A percentile compares a stretch with the other conserved stretches of the same genome.
Evolutionary conservation across 2,888 invertebrate genomes (phyloP).

Genomic region (Gonocerus acuteangulatus): DNA sequence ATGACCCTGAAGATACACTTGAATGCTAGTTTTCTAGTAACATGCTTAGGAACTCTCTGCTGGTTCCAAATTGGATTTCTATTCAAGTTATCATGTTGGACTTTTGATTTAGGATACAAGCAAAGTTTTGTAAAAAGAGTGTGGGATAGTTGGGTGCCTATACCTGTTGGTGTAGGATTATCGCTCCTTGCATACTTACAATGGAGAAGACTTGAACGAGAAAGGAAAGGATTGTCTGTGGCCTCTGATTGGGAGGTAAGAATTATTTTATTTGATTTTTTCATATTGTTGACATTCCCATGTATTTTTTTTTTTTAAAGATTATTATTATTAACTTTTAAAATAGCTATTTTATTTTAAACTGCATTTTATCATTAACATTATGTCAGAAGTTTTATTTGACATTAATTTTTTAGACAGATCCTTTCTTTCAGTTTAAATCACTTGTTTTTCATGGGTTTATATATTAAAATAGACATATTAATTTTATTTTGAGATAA

Average conservation of each 20-base stretch:
- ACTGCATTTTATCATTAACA: no score
- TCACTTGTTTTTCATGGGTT: no score
- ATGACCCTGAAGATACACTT: conserved; percentile 4
- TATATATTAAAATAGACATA: no score
- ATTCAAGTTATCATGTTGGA: conserved; percentile 14
- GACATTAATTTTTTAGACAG: no score
- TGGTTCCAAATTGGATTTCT: conserved; percentile 21
- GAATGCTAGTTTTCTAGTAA: conserved; percentile 14
- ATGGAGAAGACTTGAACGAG: conserved; percentile 36
- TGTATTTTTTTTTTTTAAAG: neutral
- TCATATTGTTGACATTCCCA: no score
- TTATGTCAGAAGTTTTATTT: no score
- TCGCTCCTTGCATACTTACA: conserved; percentile 38
- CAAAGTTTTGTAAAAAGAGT: conserved; percentile 8
- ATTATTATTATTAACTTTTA: no score
- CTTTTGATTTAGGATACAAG: conserved; percentile 23
- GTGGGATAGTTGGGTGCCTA: conserved; percentile 37
- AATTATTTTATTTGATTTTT: neutral
- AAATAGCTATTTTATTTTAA: no score
- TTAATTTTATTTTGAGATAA: no score
- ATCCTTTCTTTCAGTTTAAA: no score
- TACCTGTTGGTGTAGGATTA: conserved; percentile 38
- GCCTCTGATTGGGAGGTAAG: conserved; percentile 35
- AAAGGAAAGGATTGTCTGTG: conserved; percentile 23
- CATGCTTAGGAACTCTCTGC: conserved; percentile 22